phyloP scores from a whole-genome alignment of 2,888 invertebrate genomes.

The Caenorhabditis zanzibari region DNA sequence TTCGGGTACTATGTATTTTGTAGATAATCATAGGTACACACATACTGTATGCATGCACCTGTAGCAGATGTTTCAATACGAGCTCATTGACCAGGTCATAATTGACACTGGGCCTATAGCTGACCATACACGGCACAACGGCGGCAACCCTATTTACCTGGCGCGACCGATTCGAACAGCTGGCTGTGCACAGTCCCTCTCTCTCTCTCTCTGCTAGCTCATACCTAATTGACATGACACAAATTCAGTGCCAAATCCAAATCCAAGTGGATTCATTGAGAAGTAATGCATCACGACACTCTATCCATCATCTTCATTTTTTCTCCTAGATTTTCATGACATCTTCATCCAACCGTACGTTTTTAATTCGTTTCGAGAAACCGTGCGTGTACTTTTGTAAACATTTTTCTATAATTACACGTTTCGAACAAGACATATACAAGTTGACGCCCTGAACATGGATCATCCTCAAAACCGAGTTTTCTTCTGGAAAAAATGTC shows the following conservation, averaged over 20 bases:
- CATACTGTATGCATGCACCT: conserved; percentile 35
- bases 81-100: conserved; percentile 53
- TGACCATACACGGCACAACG: conserved; percentile 43
- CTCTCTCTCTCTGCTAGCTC: conserved; percentile 51
- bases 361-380: conserved; percentile 55
- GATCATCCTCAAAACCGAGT: neutral
- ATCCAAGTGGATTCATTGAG: conserved; percentile 20
- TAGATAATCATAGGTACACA: conserved; percentile 49
- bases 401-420: conserved; percentile 57
- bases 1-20: conserved; percentile 31
- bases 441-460: conserved; percentile 34
- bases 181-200: conserved; percentile 58
- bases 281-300: conserved; percentile 26
- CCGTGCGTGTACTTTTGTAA: conserved; percentile 52
- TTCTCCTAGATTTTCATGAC: conserved; percentile 27
- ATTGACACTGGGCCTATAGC: conserved; percentile 59
- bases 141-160: conserved; percentile 57
- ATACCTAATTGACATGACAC: conserved; percentile 55
- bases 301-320: conserved; percentile 38
- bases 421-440: conserved; percentile 51
- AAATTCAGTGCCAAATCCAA: conserved; percentile 35
- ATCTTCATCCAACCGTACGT: conserved; percentile 54
- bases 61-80: conserved; percentile 66
- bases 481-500: conserved; percentile 23
- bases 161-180: conserved; percentile 58